Evolutionary conservation across 1,140 invertebrate genomes (phyloP), one percentile per base, ranked within the genome.

Genomic region (fruit fly (Drosophila melanogaster)): DNA sequence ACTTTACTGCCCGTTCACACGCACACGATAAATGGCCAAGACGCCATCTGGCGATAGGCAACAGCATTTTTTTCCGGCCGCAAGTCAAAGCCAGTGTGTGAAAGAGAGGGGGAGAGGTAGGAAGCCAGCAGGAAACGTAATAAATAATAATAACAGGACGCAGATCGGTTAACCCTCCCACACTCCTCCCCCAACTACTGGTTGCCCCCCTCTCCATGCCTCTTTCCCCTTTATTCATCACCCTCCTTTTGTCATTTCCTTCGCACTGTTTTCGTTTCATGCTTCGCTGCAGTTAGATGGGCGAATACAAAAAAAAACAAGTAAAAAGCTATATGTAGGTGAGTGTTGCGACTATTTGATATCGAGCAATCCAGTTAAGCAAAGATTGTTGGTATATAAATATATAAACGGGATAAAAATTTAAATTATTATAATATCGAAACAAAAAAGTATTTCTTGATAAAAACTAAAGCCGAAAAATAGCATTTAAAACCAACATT

Each of bases 141-240:
- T 77, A 81, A 77, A 84, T 54, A 83, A 81, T 62, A 81, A 80
- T 74, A 79, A 59, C 40, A 70, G 58, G 53, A 79, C 47, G 64
- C 26, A 24, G 66, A 67, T 77, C 44, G 60, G 60, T 77, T 62
- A 47, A 35, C 11, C 41, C 72, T 43, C 44, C 58, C 44, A 62
- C 58, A 12, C 35, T 40, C 41, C 56, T 2, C 35, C 43, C 17
- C 35, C 26, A 38, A 55, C 72, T 70, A 54, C 30, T 40, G 30
- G 33, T 41, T 40, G 11, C 38, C 35, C 49, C 26, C 37, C 6
- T 2, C 7, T 2, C 7, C 7, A 19, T n/a, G 50, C n/a, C 7
- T 24, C 22, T 47, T 15, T 47, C 24, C 37, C 26, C 35, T 64
- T 30, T 33, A 24, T 26, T 55, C 8, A 24, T 35, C 70, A 17